phyloP scores from a whole-genome alignment of 2,888 invertebrate species.

The Drosophila merina region DNA sequence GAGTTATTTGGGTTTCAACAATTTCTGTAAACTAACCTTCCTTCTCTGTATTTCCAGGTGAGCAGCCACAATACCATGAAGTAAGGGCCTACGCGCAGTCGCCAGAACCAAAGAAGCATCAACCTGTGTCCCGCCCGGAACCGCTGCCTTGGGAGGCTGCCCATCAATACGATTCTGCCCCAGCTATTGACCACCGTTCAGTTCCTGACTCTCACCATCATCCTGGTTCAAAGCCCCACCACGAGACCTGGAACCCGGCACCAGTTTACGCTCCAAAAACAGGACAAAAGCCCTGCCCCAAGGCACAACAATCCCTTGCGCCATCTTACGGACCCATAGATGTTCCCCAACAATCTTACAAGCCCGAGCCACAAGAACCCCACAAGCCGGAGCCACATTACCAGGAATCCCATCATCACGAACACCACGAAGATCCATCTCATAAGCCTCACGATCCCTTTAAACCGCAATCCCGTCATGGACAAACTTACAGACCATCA shows the following conservation, averaged over 20 bases:
- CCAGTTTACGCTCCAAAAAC: constrained; percentile 1
- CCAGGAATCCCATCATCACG: not conserved
- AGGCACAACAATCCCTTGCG: constrained; percentile 4
- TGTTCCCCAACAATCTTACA: not conserved
- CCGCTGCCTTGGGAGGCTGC: constrained; percentile 59
- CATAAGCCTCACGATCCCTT: not conserved
- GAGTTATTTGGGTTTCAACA: not conserved
- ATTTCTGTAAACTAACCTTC: not conserved
- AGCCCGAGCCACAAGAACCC: not conserved
- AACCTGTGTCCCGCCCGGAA: constrained; percentile 44
- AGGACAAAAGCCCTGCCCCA: constrained; percentile 10
- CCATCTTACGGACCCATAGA: constrained; percentile 8
- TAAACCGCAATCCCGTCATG: not conserved
- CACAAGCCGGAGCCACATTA: not conserved
- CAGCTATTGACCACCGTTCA: not conserved
- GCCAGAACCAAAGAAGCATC: constrained; percentile 17
- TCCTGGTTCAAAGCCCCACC: constrained; percentile 11
- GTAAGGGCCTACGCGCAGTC: constrained; percentile 39
- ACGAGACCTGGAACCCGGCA: constrained; percentile 13
- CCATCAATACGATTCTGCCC: constrained; percentile 1
- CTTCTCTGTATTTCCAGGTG: constrained; percentile 15
- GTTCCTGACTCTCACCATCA: constrained; percentile 7
- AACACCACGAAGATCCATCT: not conserved
- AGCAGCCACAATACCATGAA: constrained; percentile 6
- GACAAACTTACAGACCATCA: constrained; percentile 14